These are phyloP conservation scores for Darevskia nairensis DNA, from an alignment of 2,797 vertebrate species.

Conservation along the genomic window DNA sequence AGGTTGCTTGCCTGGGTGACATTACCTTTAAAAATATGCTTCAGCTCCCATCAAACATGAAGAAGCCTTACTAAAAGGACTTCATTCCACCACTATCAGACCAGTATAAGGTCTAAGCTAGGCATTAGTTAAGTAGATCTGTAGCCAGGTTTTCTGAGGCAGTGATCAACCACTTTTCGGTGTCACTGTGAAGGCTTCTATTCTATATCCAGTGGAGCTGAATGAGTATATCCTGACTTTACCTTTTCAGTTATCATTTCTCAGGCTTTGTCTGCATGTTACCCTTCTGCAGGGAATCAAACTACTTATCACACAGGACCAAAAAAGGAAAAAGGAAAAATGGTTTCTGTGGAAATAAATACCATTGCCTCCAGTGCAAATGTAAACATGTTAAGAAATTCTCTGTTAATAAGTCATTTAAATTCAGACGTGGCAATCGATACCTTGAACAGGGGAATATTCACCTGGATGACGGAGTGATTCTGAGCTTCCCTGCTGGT, in stretches of 20 bases:
- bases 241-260: not conserved
- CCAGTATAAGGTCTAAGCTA: not conserved
- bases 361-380: not conserved
- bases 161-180: not conserved
- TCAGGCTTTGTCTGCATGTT: not conserved
- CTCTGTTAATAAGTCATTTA: not conserved
- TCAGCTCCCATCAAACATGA: not conserved
- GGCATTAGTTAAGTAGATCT: not conserved
- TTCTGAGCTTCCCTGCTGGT: constrained; percentile 87
- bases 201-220: not conserved
- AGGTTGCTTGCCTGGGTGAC: not conserved
- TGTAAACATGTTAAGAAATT: not conserved
- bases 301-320: not conserved
- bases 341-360: not conserved
- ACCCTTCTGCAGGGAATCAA: not conserved
- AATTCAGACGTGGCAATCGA: not conserved
- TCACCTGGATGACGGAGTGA: constrained; percentile 91
- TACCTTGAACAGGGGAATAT: constrained; percentile 34
- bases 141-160: too few relatives aligned
- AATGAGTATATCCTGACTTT: not conserved
- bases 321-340: not conserved
- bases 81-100: not conserved
- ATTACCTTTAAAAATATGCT: not conserved
- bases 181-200: not conserved
- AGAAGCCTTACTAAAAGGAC: not conserved